phyloP scores from a whole-genome alignment of 2,888 invertebrate species.

The Polyommatus iphigenia region DNA sequence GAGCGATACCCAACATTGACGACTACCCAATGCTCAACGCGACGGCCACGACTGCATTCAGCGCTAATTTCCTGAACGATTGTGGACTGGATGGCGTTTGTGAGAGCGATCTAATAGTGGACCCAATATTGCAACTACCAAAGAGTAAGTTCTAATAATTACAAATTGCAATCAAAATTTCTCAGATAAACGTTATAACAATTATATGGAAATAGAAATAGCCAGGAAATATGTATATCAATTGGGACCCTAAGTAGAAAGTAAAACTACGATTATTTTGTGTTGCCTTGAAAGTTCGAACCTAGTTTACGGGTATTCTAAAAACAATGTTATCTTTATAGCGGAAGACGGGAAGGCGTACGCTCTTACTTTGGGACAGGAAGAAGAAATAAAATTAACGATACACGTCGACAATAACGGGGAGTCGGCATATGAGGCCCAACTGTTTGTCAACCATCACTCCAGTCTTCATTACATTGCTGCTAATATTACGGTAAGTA shows the following conservation, averaged over 20 bases:
- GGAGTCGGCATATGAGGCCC: conserved; percentile 95
- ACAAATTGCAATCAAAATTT: neutral
- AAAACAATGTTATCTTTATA: conserved; percentile 45
- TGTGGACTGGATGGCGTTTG: conserved; percentile 94
- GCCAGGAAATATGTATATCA: neutral
- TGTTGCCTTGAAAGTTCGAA: neutral
- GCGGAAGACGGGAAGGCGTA: conserved; percentile 69
- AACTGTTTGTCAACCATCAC: conserved; percentile 89
- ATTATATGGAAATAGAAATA: neutral
- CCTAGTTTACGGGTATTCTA: neutral
- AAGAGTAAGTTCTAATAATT: conserved; percentile 62
- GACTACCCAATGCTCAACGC: conserved; percentile 94
- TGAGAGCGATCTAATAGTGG: conserved; percentile 87
- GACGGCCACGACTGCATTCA: conserved; percentile 89
- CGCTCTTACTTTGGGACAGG: conserved; percentile 84
- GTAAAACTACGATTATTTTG: neutral
- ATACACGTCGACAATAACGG: conserved; percentile 88
- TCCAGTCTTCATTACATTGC: conserved; percentile 89
- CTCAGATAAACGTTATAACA: too few species aligned
- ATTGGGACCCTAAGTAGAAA: neutral
- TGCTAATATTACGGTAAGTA: conserved; percentile 82
- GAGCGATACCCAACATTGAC: conserved; percentile 85
- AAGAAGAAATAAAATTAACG: conserved; percentile 87
- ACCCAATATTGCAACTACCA: conserved; percentile 81
- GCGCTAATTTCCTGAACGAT: conserved; percentile 94